These are phyloP conservation scores for Pinctada fucata DNA, from an alignment of 2,888 invertebrate species.

Conservation along the genomic window DNA sequence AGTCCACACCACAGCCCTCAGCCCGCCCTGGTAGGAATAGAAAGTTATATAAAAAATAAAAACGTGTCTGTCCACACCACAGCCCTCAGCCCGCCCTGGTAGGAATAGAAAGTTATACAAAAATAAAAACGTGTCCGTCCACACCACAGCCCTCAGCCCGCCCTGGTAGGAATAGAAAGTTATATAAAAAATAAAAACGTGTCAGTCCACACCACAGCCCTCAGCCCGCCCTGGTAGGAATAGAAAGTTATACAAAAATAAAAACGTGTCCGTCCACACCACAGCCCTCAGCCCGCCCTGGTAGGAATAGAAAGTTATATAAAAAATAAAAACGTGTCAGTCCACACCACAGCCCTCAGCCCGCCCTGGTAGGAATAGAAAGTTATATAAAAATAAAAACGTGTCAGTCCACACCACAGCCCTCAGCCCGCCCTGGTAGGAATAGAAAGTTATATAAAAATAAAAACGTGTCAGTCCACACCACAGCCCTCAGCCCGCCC, in stretches of 20 bases:
- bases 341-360: conserved; percentile 76
- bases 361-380: conserved; percentile 72
- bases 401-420: conserved; percentile 77
- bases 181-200: no score
- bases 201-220: no score
- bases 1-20: conserved; percentile 76
- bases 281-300: conserved; percentile 77
- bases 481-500: no score
- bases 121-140: conserved; percentile 73
- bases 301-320: conserved; percentile 15
- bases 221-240: no score
- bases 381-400: conserved; percentile 36
- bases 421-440: conserved; percentile 75
- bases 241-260: no score
- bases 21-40: conserved; percentile 73
- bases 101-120: background rate
- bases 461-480: no score
- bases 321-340: conserved; percentile 67
- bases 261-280: conserved; percentile 76
- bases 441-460: background rate
- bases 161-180: conserved; percentile 66
- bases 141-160: conserved; percentile 76
- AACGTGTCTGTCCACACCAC: conserved; percentile 77
- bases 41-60: background rate
- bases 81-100: conserved; percentile 76